Evolutionary conservation across 2,888 invertebrate species (phyloP).

Genomic region (Synanthedon formicaeformis): DNA sequence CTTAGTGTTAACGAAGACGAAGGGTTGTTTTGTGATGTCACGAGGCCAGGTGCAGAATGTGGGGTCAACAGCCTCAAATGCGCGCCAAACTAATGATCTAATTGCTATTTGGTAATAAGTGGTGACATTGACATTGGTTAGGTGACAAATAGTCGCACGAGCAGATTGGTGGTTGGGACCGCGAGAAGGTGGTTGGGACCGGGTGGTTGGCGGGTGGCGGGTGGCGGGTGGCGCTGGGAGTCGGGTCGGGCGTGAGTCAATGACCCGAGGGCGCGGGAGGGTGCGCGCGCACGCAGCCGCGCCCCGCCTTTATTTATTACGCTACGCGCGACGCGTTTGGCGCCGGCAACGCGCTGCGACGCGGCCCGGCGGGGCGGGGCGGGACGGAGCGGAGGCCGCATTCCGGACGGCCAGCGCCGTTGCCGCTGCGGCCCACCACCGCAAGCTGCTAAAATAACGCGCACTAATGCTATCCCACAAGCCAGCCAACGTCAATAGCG

Average conservation of each 20-base stretch:
- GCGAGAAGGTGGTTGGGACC: constrained; percentile 36
- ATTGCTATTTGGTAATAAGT: constrained; percentile 8
- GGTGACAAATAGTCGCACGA: constrained; percentile 14
- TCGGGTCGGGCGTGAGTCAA: constrained; percentile 48
- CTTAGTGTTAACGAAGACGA: constrained; percentile 5
- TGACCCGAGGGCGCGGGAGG: constrained; percentile 61
- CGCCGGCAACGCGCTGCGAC: constrained; percentile 32
- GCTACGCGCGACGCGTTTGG: constrained; percentile 55
- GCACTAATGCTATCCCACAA: constrained; percentile 29
- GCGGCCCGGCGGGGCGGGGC: neutral
- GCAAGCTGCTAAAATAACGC: constrained; percentile 54
- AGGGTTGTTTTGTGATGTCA: constrained; percentile 13
- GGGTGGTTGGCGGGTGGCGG: constrained; percentile 12
- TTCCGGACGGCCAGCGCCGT: constrained; percentile 51
- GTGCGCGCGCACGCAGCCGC: constrained; percentile 68
- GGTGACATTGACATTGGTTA: constrained; percentile 60
- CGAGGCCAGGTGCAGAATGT: constrained; percentile 26
- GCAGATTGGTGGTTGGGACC: constrained; percentile 39
- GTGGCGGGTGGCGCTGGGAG: constrained; percentile 52
- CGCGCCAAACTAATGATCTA: constrained; percentile 20
- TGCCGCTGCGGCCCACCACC: constrained; percentile 10
- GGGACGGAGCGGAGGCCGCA: constrained; percentile 52
- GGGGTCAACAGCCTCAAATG: constrained; percentile 36
- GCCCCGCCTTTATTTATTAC: constrained; percentile 71
- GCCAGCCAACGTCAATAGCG: constrained; percentile 32